phyloP scores from a whole-genome alignment of 2,797 vertebrate genomes.

The Enteromius radiatus region DNA sequence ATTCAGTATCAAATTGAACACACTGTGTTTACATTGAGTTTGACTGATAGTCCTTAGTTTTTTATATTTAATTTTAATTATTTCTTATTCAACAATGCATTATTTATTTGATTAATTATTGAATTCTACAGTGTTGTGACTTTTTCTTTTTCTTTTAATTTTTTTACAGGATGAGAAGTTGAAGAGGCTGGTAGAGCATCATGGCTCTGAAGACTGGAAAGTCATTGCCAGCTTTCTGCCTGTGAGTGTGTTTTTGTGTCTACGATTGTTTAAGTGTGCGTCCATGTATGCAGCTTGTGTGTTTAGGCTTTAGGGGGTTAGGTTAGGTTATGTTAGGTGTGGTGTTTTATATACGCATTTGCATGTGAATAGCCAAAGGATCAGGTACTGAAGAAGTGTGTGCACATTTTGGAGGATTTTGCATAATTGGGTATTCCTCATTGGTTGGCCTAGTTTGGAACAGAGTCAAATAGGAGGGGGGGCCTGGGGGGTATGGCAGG shows the following conservation, averaged over 20 bases:
- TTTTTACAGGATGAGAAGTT: slow-evolving; percentile 92
- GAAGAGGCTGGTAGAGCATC: slow-evolving; percentile 95
- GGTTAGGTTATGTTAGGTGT: slow-evolving; percentile 54
- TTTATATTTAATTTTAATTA: neutral
- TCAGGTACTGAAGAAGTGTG: slow-evolving; percentile 56
- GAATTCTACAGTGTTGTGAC: neutral
- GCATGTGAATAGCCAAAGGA: slow-evolving; percentile 60
- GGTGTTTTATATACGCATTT: slow-evolving; percentile 57
- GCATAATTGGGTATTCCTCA: slow-evolving; percentile 59
- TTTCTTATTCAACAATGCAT: neutral
- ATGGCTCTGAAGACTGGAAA: slow-evolving; percentile 99
- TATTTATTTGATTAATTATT: neutral
- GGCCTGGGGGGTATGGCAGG: slow-evolving; percentile 34
- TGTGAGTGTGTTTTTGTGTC: slow-evolving; percentile 78
- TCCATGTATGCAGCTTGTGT: slow-evolving; percentile 28
- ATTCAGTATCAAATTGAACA: neutral
- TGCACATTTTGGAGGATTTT: slow-evolving; percentile 55
- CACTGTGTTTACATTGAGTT: neutral
- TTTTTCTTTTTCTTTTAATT: neutral
- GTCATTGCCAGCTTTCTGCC: slow-evolving; percentile 94
- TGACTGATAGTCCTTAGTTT: neutral
- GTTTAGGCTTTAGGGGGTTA: slow-evolving; percentile 46
- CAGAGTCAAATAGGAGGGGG: slow-evolving; percentile 27
- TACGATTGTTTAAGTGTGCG: slow-evolving; percentile 33
- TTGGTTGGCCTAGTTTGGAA: slow-evolving; percentile 52